Base-by-base conservation (phyloP, 2,888 invertebrate species). In the Lithophane ornitopus region DNA sequence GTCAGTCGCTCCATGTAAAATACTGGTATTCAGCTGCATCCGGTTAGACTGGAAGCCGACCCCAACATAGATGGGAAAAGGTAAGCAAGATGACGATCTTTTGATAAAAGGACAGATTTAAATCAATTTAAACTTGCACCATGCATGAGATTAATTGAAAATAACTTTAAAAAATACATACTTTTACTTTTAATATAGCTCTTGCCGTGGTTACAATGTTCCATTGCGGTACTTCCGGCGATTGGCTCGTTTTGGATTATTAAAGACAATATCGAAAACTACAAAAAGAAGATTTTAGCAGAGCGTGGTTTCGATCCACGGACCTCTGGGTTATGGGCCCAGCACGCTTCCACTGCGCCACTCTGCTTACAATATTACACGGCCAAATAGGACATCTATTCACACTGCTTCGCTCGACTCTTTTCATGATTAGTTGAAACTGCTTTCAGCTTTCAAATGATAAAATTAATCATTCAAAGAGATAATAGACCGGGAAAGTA, bases 291-390 rank as follows among this genome's bases (percentile, higher is more conserved):
- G 1, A 3, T 2, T 22, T 2, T 97, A 97, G 97, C 97, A 97
- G 97, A 97, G 97, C 98, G 97, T 98, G 97, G 98, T 98, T 98
- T 98, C 98, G 97, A 98, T 98, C 98, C 97, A 98, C 98, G 98
- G 98, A 98, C 97, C 98, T 98, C 98, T 98, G 98, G 98, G 98
- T 98, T 98, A 98, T 98, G 97, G 97, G 97, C 97, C 97, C 97
- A 97, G 97, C 97, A 97, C 97, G 97, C 97, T 97, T 97, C 98
- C 97, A 97, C 97, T 98, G 98, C 98, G 97, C 97, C 97, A 97
- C 97, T 97, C 97, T 98, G 97, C 97, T 97, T 84, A 28, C 14
- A 3, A 1, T 0, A 1, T 2, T 6, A 0, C 0, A 0, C 0
- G 2, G 3, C 39, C 4, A 73, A 73, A 75, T 75, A 58, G 9